Evolutionary conservation across 37 sponge, comb jelly and placozoan species (phyloP), one percentile per base, ranked within the genome.

Genomic region (Agelas oroides): DNA sequence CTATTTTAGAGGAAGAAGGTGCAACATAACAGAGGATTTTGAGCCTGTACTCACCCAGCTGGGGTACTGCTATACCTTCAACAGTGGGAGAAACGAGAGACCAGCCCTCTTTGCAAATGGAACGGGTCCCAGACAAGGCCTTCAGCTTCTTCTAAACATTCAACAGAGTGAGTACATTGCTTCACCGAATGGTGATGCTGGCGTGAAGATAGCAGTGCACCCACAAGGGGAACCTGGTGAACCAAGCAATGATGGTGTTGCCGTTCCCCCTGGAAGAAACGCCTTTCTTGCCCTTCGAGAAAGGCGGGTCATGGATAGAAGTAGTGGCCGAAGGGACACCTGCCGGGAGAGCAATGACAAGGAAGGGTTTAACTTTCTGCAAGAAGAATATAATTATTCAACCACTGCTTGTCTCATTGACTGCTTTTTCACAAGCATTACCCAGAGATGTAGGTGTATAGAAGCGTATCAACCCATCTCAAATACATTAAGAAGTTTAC

Each of bases 61-160:
- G 18, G 84, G 84, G 2, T 14, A 39, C 2, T 84, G 84, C 57
- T 84, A 75, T 24, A 75, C 84, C 25, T 84, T 84, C 62, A 84
- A 84, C 23, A 58, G 76, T 59, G 64, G 83, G 1, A 20, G 20
- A 6, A 19, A 21, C 1, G 66, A 18, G n/a, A 31, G 66, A 65
- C 38, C 66, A 79, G 3, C 6, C 3, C 1, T 8, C 14, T 61
- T 5, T 3, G n/a, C 52, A 15, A 39, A 18, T 6, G 78, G 78
- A 38, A 41, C 55, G 11, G 84, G 84, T 1, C n/a, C 34, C 38
- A 52, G 84, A 16, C 35, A 33, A 11, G 76, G 76, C 25, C 76
- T 84, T 5, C 67, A 64, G 16, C 59, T 84, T 34, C 14, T 74
- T 16, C 12, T 84, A 54, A 75, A 75, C 21, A 75, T 84, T 62